Percentiles rank a stretch among this genome's conserved stretches.
Evolutionary conservation across 2,113 vertebrate species (phyloP).

Genomic region (Poicephalus gulielmi): DNA sequence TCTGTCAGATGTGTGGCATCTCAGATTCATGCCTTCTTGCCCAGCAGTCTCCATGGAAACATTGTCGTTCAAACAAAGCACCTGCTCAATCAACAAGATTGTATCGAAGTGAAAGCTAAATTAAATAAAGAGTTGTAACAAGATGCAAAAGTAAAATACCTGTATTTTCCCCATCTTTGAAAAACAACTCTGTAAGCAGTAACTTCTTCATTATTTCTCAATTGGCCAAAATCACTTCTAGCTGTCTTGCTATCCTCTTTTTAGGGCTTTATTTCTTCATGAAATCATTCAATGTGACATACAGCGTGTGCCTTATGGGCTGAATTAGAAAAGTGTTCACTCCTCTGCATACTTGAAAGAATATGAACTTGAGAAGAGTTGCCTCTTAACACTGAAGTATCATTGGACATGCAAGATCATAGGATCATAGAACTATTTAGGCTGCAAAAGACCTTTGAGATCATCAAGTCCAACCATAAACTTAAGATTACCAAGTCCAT

Average conservation of each 20-base stretch:
- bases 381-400: background rate
- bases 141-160: background rate
- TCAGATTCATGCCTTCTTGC: background rate
- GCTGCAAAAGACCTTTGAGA: background rate
- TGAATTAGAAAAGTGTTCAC: background rate
- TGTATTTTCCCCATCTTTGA: background rate
- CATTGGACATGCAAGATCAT: background rate
- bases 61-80: background rate
- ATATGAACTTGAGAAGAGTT: background rate
- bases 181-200: background rate
- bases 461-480: rapidly evolving
- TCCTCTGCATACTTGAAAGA: background rate
- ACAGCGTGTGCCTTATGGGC: background rate
- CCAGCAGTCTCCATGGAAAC: background rate
- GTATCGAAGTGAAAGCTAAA: background rate
- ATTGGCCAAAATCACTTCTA: background rate
- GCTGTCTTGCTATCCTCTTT: background rate
- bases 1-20: background rate
- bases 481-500: rapidly evolving
- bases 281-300: background rate
- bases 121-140: background rate
- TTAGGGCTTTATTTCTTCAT: background rate
- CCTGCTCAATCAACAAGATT: background rate
- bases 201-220: background rate
- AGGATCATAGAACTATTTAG: background rate